Evolutionary conservation across 2,888 invertebrate species (phyloP).

Genomic region (Sphaerophoria taeniata): DNA sequence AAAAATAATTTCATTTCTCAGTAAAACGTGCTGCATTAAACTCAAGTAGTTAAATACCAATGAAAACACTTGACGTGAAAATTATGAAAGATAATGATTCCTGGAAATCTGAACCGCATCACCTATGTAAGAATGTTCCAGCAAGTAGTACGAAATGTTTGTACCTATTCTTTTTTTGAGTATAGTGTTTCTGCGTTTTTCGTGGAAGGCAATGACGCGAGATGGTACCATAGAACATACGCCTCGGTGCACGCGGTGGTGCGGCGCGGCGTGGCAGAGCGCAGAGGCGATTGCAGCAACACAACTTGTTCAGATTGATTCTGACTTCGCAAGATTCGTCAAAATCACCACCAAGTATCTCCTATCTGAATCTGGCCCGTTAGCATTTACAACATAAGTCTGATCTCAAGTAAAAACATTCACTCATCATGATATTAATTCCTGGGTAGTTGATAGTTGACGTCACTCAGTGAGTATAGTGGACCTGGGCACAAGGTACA

Average conservation of each 20-base stretch:
- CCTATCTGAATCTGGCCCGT: conserved; percentile 17
- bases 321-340: conserved; percentile 24
- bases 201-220: conserved; percentile 7
- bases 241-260: conserved; percentile 9
- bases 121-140: conserved; percentile 24
- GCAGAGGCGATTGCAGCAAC: not conserved
- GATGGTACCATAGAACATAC: conserved; percentile 22
- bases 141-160: no score
- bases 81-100: conserved; percentile 64
- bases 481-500: conserved; percentile 40
- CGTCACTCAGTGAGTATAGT: conserved; percentile 41
- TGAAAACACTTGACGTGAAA: conserved; percentile 65
- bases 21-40: conserved; percentile 43
- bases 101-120: conserved; percentile 63
- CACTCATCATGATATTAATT: conserved; percentile 63
- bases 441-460: conserved; percentile 26
- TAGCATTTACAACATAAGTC: conserved; percentile 38
- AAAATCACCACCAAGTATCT: conserved; percentile 29
- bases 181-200: conserved; percentile 37
- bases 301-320: not conserved
- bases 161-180: conserved; percentile 54
- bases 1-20: conserved; percentile 30
- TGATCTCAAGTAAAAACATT: conserved; percentile 68
- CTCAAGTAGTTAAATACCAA: conserved; percentile 66
- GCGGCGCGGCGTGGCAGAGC: no score